Base-by-base conservation (phyloP, 2,888 invertebrate genomes). In the Phengaris alcon region DNA sequence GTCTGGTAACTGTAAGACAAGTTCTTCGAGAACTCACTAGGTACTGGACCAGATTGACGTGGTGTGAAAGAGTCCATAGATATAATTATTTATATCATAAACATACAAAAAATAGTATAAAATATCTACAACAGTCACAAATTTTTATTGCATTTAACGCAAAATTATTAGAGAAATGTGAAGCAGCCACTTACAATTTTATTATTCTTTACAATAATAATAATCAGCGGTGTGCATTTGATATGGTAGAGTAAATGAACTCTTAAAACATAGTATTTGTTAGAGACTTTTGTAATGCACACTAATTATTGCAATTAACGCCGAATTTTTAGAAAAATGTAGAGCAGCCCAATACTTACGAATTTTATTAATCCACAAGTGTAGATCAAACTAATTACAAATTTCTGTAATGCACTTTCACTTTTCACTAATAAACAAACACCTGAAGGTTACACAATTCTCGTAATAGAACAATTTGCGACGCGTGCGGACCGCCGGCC, bases 401-500 rank as follows among this genome's bases (percentile, higher is more conserved):
- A 44, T 68, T 35, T 46, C 13, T 44, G 44, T 68, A 15, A 12
- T 35, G 13, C 74, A 74, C 74, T 72, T 72, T 72, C 72, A 72
- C 72, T 72, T 52, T 15, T 52, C 72, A 72, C 72, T 72, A 78
- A 84, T 86, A 86, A 86, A 85, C 84, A 82, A 83, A 82, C 84
- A 83, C 85, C 85, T 84, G 86, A 87, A 82, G 80, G 79, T 75
- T 75, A 70, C 46, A 55, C 69, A 70, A 69, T 68, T 79, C 83
- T 82, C 82, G 83, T 83, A 82, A 85, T 81, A 82, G 80, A 59
- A 22, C 59, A 51, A 72, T 72, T 80, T 79, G 77, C 81, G 80
- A 81, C 88, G 88, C 88, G 89, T 86, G 83, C 82, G 84, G 84
- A 82, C 85, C 85, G 82, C 86, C 87, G 86, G 85, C 85, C 89